Base-by-base conservation (phyloP, 2,797 vertebrate genomes). In the Streptopelia turtur region DNA sequence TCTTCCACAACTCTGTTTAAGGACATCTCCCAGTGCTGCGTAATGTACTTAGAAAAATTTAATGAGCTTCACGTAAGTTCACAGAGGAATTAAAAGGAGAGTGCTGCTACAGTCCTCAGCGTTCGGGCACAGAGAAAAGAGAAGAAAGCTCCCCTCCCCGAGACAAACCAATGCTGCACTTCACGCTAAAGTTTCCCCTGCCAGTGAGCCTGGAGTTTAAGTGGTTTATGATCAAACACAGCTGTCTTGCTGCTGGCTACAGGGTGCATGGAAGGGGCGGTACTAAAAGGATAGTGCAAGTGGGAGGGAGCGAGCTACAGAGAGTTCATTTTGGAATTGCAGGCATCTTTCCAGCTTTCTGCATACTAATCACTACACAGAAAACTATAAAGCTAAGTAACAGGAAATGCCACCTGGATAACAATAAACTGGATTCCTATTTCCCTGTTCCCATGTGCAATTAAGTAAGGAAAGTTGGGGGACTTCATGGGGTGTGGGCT, bases 151-250 rank as follows among this genome's bases (percentile, higher is more conserved):
- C 49, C 37, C 10, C 47, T 91, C 47, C 21, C 92, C 0, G 28
- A 87, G 86, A 92, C 68, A 57, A 88, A 88, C 86, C 83, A 45
- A 57, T 6, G 88, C 94, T 63, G 94, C 93, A 70, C 94, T 97
- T 88, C 95, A 95, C 33, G 37, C 94, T 93, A 79, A 98, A 98
- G 96, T 98, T 98, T 98, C 96, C 96, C 91, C 90, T 96, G 76
- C 71, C 95, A 96, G 83, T 43, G 57, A 93, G 96, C 91, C 96
- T 91, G 90, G 97, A 98, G 97, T 98, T 97, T 94, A 97, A 97
- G 98, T 96, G 98, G 94, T 96, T 97, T 97, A 97, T 98, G 98
- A 98, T 98, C 97, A 98, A 98, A 98, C 96, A 94, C 98, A 98
- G 98, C 98, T 98, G 98, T 98, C 97, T 97, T 87, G 96, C 98